These are phyloP conservation scores for Balearica regulorum DNA, from an alignment of 2,797 vertebrate genomes.

Conservation along the genomic window DNA sequence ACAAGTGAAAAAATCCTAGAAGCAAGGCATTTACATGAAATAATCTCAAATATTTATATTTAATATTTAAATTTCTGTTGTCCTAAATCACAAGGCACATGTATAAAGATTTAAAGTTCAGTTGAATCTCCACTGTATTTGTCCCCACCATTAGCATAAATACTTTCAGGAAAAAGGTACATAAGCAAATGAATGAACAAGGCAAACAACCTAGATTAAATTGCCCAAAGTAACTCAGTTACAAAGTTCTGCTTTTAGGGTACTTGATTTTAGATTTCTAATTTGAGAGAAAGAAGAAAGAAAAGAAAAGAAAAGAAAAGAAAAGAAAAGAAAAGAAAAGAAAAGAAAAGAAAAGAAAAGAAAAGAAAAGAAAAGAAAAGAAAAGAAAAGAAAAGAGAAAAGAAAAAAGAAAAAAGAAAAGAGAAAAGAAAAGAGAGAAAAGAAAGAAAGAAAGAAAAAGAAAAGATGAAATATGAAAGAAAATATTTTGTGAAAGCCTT, in stretches of 20 bases:
- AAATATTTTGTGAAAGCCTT: not conserved
- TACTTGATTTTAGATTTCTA: not conserved
- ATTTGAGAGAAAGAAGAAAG: not conserved
- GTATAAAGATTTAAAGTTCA: not conserved
- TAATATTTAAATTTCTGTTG: not conserved
- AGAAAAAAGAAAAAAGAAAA: too few relatives aligned
- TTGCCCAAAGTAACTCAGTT: not conserved
- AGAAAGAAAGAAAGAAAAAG: not conserved
- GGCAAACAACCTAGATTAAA: not conserved
- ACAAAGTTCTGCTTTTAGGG: not conserved
- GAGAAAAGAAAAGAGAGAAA: not conserved
- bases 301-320: too few relatives aligned
- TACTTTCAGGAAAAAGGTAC: not conserved
- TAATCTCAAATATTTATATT: not conserved
- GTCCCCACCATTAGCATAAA: not conserved
- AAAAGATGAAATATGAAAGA: not conserved
- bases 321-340: too few relatives aligned
- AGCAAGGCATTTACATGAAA: not conserved
- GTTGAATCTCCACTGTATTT: not conserved
- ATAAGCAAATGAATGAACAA: not conserved
- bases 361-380: not conserved
- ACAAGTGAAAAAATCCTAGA: slow-evolving; percentile 3
- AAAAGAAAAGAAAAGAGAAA: too few relatives aligned
- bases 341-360: not conserved
- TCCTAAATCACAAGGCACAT: slow-evolving; percentile 23